These are phyloP conservation scores for Neoniphon sammara DNA, from an alignment of 2,797 vertebrate genomes.

Conservation along the genomic window DNA sequence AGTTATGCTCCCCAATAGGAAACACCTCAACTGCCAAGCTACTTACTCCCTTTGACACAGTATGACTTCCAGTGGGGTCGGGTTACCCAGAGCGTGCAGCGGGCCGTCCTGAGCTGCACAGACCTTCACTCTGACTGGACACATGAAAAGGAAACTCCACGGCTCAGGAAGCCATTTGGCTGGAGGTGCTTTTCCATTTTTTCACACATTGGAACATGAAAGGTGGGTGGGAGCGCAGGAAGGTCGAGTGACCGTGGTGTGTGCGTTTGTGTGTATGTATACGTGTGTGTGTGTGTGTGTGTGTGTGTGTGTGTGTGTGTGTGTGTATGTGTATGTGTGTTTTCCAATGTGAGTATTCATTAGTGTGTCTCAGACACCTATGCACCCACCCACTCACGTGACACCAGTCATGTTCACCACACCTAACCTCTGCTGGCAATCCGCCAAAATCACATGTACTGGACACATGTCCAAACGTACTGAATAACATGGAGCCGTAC, in stretches of 20 bases:
- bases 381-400: constrained; percentile 48
- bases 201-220: constrained; percentile 73
- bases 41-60: constrained; percentile 74
- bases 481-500: constrained; percentile 10
- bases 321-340: constrained; percentile 8
- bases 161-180: constrained; percentile 65
- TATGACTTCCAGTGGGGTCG: constrained; percentile 69
- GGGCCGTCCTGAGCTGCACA: constrained; percentile 43
- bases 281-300: constrained; percentile 2
- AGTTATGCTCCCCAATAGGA: constrained; percentile 65
- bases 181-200: constrained; percentile 64
- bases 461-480: constrained; percentile 6
- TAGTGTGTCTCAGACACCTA: constrained; percentile 11
- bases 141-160: constrained; percentile 65
- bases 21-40: constrained; percentile 77
- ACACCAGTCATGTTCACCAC: constrained; percentile 61
- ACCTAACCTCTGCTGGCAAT: constrained; percentile 51
- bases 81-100: constrained; percentile 70
- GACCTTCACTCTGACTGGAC: constrained; percentile 40
- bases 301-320: constrained; percentile 10
- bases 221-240: constrained; percentile 43
- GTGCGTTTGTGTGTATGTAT: background rate
- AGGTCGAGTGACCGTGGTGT: constrained; percentile 13
- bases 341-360: constrained; percentile 9
- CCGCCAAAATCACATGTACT: constrained; percentile 56